phyloP scores from a whole-genome alignment of 2,113 vertebrate species.

The Lagopus muta region DNA sequence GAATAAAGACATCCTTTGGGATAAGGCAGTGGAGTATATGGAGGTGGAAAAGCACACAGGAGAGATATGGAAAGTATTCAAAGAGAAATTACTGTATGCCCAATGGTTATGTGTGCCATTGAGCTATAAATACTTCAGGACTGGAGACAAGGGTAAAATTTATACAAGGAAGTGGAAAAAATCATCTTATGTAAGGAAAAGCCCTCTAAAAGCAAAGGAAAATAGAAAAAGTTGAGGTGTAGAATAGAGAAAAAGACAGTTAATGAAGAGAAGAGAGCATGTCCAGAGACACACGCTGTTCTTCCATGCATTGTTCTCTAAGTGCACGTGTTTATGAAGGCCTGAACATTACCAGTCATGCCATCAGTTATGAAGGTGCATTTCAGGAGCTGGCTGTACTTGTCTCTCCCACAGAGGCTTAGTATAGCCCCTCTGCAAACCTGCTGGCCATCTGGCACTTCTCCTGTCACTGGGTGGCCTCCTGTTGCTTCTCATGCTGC shows the following conservation, averaged over 20 bases:
- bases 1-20: constrained; percentile 51
- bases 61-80: constrained; percentile 59
- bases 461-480: accelerated
- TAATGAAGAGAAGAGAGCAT: background rate
- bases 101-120: constrained; percentile 60
- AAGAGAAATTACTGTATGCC: constrained; percentile 63
- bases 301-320: accelerated
- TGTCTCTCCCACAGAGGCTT: background rate
- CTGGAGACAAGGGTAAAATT: constrained; percentile 46
- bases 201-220: background rate
- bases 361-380: accelerated
- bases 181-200: constrained; percentile 8
- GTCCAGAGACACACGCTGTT: background rate
- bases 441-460: background rate
- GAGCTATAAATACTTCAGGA: constrained; percentile 62
- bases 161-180: constrained; percentile 31
- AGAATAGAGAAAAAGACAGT: background rate
- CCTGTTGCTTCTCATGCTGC: accelerated
- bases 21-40: constrained; percentile 29
- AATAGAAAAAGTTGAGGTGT: background rate
- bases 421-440: background rate
- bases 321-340: background rate
- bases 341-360: background rate
- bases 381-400: background rate
- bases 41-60: constrained; percentile 60